A percentile compares a stretch with the other conserved stretches of the same genome.
Evolutionary conservation across 1,140 invertebrate species (phyloP).

Genomic region (Lepidotrigona ventralis): DNA sequence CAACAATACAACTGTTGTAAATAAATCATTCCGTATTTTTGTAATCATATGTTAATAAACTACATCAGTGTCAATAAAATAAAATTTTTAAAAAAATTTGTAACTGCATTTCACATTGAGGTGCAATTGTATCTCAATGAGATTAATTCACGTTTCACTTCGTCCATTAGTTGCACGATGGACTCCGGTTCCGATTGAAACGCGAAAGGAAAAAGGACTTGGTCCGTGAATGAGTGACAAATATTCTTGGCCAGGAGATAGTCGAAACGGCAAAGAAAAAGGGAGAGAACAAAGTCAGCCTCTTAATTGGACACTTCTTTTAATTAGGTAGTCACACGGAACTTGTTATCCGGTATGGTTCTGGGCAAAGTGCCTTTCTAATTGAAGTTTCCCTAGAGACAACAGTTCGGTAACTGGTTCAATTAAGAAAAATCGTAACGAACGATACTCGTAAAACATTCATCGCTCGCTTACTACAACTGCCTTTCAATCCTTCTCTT

Average conservation of each 20-base stretch:
- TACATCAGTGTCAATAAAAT: no score
- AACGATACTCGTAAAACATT: background rate
- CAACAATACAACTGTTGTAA: no score
- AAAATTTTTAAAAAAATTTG: no score
- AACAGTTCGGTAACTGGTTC: background rate
- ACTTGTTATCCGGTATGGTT: background rate
- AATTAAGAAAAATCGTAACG: background rate
- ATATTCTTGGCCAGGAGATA: background rate
- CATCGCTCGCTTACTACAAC: background rate
- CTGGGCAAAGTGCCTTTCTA: background rate
- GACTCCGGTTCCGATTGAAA: background rate
- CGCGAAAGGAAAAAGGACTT: background rate
- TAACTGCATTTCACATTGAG: no score
- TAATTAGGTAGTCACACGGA: constrained; percentile 2
- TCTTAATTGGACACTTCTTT: background rate
- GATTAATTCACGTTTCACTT: constrained; percentile 44
- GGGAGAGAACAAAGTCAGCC: background rate
- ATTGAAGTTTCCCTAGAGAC: constrained; percentile 1
- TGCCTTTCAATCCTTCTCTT: background rate
- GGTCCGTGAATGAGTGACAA: background rate
- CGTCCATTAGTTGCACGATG: background rate
- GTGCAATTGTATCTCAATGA: no score
- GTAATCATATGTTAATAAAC: no score
- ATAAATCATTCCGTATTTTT: no score
- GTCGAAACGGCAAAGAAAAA: no score